Percentiles rank a stretch among this genome's conserved stretches.
Conservation (phyloP, 2,888 invertebrate genomes). For the Diadegma fenestrale region DNA sequence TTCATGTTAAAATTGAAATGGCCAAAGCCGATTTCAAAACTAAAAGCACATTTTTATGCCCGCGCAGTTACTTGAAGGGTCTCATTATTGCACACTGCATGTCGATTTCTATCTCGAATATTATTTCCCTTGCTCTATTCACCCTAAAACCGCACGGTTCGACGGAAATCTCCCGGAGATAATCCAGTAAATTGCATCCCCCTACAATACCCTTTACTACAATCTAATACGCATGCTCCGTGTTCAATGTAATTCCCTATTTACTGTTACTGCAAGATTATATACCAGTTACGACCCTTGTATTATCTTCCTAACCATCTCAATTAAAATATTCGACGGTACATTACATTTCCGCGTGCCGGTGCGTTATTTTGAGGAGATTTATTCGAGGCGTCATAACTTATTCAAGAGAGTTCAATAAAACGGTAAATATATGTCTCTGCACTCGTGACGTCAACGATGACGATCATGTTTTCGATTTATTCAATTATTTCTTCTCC, state of each 20-base stretch:
- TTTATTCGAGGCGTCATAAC: not conserved
- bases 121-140: constrained; percentile 20
- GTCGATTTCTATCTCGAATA: constrained; percentile 12
- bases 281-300: constrained; percentile 41
- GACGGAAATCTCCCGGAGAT: constrained; percentile 39
- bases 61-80: not conserved
- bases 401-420: not conserved
- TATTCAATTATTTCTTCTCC: not conserved
- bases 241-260: constrained; percentile 52
- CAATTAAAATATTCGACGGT: constrained; percentile 49
- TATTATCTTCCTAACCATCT: constrained; percentile 46
- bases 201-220: constrained; percentile 44
- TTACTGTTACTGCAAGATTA: constrained; percentile 18
- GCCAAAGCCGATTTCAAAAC: not conserved
- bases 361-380: not conserved
- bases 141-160: constrained; percentile 38
- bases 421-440: not conserved
- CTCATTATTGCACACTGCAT: not conserved
- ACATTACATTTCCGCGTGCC: constrained; percentile 2
- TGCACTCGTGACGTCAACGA: not conserved
- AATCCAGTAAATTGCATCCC: constrained; percentile 54
- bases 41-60: not conserved
- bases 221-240: constrained; percentile 28
- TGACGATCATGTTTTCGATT: not conserved
- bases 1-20: not conserved